Evolutionary conservation across 2,888 invertebrate genomes (phyloP), one percentile per base, ranked within the genome.

Genomic region (Leptothorax acervorum): DNA sequence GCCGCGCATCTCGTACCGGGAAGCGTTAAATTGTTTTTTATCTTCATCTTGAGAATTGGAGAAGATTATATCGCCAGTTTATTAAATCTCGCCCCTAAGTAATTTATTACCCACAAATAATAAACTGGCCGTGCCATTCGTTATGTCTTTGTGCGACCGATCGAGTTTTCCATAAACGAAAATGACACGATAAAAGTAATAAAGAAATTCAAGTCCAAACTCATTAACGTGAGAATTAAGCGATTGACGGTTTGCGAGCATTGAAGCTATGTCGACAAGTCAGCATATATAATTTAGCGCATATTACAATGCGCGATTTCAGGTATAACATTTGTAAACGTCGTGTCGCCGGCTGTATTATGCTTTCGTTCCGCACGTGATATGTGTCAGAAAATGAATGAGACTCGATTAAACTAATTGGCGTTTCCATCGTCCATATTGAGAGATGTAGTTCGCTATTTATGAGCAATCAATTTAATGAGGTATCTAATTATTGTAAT

Each of bases 371-470:
- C 18, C 35, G 39, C 79, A 35, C 57, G 73, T 81, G 79, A 73
- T 60, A 42, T 23, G 73, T 60, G 79, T 73, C 79, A 73, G 79
- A 73, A 73, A 39, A 60, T 60, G 79, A 81, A 60, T 18, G 73
- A 71, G 60, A 73, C 73, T 81, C 79, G 79, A 81, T 81, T 81
- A 81, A 81, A 73, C 73, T 81, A 81, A 81, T 81, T 81, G 73
- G 60, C 60, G 45, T 60, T 79, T 81, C 15, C 79, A 73, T 81
- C 48, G 70, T 31, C 23, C 57, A 79, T 76, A 68, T 55, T 23
- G 73, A 73, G 79, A 73, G 60, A 71, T n/a, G 48, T 9, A 35
- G 35, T 55, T 73, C 18, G 48, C 73, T 28, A 81, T 73, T 60
- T 71, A 70, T 60, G 60, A 73, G 55, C 73, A 81, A 81, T 81